Conservation (phyloP, 35 echinoderm and acorn worm genomes). For the Anneissia japonica region DNA sequence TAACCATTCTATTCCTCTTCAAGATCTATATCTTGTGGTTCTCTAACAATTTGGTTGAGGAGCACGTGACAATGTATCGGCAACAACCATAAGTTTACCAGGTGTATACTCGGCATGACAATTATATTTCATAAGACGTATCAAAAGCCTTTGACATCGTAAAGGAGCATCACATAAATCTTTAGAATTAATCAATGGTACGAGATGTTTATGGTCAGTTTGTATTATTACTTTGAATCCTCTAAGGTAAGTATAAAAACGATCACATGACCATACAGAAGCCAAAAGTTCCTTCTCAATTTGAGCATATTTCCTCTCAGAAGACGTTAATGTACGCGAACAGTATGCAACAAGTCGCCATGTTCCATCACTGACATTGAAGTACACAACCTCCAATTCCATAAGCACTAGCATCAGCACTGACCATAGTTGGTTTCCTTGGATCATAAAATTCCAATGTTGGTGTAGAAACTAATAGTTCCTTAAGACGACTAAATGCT, state of each 20-base stretch:
- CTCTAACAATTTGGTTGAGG: not conserved
- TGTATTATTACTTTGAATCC: not conserved
- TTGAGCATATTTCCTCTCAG: not conserved
- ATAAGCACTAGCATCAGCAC: not conserved
- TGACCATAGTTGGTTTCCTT: not conserved
- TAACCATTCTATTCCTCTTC: constrained; percentile 4
- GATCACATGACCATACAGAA: not conserved
- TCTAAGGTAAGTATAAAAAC: constrained; percentile 10
- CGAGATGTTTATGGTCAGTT: constrained; percentile 10
- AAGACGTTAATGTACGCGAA: not conserved
- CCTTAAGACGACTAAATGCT: not conserved
- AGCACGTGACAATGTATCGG: constrained; percentile 22
- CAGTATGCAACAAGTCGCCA: constrained; percentile 24
- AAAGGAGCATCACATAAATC: constrained; percentile 4
- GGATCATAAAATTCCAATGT: not conserved
- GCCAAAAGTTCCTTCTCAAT: constrained; percentile 8
- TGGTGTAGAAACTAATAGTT: not conserved
- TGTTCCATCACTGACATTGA: not conserved
- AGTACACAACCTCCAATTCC: not conserved
- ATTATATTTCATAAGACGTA: constrained; percentile 12
- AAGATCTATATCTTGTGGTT: not conserved
- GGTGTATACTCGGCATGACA: not conserved
- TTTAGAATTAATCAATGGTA: constrained; percentile 9
- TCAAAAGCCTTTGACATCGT: not conserved
- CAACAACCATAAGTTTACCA: not conserved